phyloP scores from a whole-genome alignment of 2,888 invertebrate species.

The Nebria brevicollis region DNA sequence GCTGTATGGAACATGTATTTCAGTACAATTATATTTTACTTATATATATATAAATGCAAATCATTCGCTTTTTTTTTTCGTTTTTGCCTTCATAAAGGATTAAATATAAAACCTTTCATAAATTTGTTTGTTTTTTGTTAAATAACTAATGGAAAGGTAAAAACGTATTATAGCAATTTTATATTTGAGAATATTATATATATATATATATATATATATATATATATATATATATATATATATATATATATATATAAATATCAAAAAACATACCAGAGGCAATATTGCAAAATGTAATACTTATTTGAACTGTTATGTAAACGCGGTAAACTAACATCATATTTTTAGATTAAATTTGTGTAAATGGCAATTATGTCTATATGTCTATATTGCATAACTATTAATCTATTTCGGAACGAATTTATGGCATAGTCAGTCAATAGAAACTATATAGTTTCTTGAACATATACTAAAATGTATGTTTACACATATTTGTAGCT shows the following conservation, averaged over 20 bases:
- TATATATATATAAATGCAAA: not conserved
- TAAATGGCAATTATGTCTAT: not conserved
- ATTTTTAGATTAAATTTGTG: not conserved
- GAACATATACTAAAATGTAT: slow-evolving; percentile 1
- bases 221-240: too few relatives aligned
- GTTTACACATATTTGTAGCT: not conserved
- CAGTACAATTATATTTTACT: not conserved
- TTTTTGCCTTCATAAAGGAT: not conserved
- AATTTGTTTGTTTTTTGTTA: not conserved
- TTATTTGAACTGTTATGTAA: too few relatives aligned
- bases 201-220: too few relatives aligned
- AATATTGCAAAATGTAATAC: too few relatives aligned
- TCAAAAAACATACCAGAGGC: too few relatives aligned
- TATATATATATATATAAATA: too few relatives aligned
- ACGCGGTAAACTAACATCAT: not conserved
- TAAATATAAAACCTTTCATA: not conserved
- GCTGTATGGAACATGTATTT: not conserved
- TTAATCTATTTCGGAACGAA: not conserved
- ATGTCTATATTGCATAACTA: not conserved
- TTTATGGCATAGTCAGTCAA: not conserved
- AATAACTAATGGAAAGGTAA: not conserved
- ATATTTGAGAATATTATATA: not conserved
- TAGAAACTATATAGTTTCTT: not conserved
- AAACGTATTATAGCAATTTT: not conserved
- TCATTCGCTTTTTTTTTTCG: not conserved